A percentile compares a stretch with the other conserved stretches of the same genome.
phyloP scores from a whole-genome alignment of 92 coral and sea anemone species.

The Actinernus sp. region DNA sequence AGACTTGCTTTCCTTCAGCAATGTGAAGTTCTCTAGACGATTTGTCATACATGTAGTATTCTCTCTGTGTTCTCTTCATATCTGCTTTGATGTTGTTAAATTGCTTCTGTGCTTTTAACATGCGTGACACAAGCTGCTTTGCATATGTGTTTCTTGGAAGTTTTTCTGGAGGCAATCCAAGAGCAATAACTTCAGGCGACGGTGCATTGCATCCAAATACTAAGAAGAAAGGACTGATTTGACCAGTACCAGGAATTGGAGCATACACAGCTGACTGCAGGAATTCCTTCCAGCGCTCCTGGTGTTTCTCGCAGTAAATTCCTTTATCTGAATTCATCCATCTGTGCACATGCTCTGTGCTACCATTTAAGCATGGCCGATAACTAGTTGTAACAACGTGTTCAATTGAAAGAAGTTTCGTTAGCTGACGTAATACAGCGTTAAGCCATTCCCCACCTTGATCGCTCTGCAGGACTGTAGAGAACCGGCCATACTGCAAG shows the following conservation, averaged over 20 bases:
- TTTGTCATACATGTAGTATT: constrained; percentile 13
- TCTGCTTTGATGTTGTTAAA: constrained; percentile 56
- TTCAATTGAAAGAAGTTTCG: too few relatives aligned
- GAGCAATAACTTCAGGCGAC: constrained; percentile 25
- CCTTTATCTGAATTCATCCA: constrained; percentile 60
- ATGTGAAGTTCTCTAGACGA: constrained; percentile 4
- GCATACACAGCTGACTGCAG: too few relatives aligned
- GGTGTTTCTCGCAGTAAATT: constrained; percentile 47
- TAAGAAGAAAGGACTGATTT: constrained; percentile 35
- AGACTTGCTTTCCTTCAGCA: constrained; percentile 13
- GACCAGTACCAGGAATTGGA: too few relatives aligned
- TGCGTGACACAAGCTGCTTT: constrained; percentile 6
- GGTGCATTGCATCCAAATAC: constrained; percentile 54
- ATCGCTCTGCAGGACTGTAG: too few relatives aligned
- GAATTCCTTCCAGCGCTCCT: constrained; percentile 59
- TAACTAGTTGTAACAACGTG: constrained; percentile 50
- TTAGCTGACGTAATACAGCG: constrained; percentile 61
- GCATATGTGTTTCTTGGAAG: background rate
- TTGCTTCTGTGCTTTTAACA: constrained; percentile 52
- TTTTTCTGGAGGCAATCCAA: constrained; percentile 21
- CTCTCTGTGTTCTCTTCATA: constrained; percentile 28
- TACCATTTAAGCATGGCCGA: constrained; percentile 47
- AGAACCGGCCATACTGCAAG: too few relatives aligned
- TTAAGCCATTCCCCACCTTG: constrained; percentile 71
- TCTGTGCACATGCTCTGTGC: constrained; percentile 62